Conservation (phyloP, 2,113 vertebrate species). For the Colius striatus region DNA sequence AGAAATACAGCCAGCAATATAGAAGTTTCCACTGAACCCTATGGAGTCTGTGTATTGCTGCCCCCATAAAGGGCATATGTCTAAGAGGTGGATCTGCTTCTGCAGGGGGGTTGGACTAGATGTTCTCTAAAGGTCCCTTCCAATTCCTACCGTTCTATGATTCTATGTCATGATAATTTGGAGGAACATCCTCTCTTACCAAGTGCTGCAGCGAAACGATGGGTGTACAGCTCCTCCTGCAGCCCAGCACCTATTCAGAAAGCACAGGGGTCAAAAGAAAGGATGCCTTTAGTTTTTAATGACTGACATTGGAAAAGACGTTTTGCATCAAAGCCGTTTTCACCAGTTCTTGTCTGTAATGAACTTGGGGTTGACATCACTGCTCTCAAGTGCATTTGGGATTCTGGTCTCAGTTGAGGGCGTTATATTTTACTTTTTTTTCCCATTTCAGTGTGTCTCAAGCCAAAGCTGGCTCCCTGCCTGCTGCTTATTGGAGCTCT, state of each 20-base stretch:
- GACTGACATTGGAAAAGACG: neutral
- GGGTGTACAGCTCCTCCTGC: conserved; percentile 6
- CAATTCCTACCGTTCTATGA: too few relatives aligned
- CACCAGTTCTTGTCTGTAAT: neutral
- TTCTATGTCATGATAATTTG: neutral
- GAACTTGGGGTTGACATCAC: neutral
- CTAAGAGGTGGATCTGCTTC: neutral
- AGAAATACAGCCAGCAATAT: neutral
- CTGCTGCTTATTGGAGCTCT: neutral
- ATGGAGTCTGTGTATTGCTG: neutral
- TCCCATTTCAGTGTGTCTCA: neutral
- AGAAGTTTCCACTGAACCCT: neutral
- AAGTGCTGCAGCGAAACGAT: neutral
- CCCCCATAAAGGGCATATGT: neutral
- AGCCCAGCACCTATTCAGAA: neutral
- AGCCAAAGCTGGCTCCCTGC: neutral
- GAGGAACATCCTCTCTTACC: neutral
- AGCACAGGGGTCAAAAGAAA: neutral
- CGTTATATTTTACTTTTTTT: neutral
- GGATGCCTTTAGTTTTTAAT: neutral
- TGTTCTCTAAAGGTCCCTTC: too few relatives aligned
- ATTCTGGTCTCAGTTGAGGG: neutral
- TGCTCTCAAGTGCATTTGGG: neutral
- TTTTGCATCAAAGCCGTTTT: neutral
- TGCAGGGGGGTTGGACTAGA: too few relatives aligned